Base-by-base conservation (phyloP, 2,888 invertebrate species). In the Lysandra bellargus region DNA sequence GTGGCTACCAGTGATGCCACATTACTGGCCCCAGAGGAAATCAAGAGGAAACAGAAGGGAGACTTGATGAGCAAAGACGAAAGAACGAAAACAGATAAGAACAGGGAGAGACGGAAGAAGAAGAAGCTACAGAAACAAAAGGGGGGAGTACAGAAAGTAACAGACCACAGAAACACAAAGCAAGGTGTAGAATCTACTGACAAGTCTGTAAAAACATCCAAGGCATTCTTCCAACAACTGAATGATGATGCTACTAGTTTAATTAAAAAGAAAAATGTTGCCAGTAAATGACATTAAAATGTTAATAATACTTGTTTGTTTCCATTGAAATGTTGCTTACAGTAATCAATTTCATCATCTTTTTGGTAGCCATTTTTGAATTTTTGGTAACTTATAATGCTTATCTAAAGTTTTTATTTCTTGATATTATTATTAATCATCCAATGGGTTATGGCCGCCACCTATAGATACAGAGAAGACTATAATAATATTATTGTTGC, bases 21-120 rank as follows among this genome's bases (percentile, higher is more conserved):
- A 1, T 90, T 98, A 61, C 92, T 99, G 82, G 99, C 99, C 30
- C 99, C 99, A 0, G 98, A 99, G 91, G 99, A 99, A 95, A 95
- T 99, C 1, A 96, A 96, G 90, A 95, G 96, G 95, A 95, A 92
- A 85, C 87, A 82, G 17, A 91, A 95, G 87, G 95, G 96, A 79
- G 95, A 95, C 83, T 86, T 92, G 81, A 90, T 96, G 80, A 97
- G 97, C 40, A 96, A 96, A 90, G 96, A 96, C 14, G 99, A 99
- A 91, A 95, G 97, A 81, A 96, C 97, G 0, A 95, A 95, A 79
- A 98, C 99, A 0, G 99, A 99, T 86, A 98, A 97, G 90, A 98
- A 98, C 83, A 96, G 99, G 78, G 98, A 98, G 83, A 95, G 99
- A 80, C 96, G 99, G 84, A 96, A 96, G 89, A 98, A 98, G 94